Evolutionary conservation across 2,888 invertebrate species (phyloP).

Genomic region (Drosophila longiperda): DNA sequence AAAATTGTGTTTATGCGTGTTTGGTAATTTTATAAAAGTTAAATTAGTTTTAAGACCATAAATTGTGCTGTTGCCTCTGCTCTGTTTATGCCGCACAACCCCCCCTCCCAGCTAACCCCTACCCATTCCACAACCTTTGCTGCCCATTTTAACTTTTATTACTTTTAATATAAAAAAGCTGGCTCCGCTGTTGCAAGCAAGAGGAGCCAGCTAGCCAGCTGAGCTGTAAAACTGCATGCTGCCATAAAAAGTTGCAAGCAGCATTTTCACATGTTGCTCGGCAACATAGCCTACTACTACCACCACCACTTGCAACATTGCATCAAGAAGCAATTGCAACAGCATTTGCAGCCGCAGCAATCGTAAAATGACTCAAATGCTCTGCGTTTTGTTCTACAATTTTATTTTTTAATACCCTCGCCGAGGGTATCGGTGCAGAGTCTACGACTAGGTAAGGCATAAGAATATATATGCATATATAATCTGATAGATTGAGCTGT

Average conservation of each 20-base stretch:
- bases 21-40: conserved; percentile 81
- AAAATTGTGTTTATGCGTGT: conserved; percentile 82
- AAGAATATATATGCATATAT: neutral
- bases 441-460: neutral
- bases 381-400: conserved; percentile 47
- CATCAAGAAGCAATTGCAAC: conserved; percentile 35
- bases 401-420: neutral
- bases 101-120: neutral
- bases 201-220: conserved; percentile 50
- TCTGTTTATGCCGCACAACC: conserved; percentile 8
- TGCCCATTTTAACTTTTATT: conserved; percentile 80
- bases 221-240: conserved; percentile 78
- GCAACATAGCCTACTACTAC: conserved; percentile 37
- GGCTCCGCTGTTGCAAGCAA: conserved; percentile 47
- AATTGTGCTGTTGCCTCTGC: conserved; percentile 60
- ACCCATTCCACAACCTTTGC: conserved; percentile 7
- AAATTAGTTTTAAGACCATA: conserved; percentile 81
- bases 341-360: conserved; percentile 44
- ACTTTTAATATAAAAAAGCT: conserved; percentile 79
- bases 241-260: conserved; percentile 74
- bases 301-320: conserved; percentile 38
- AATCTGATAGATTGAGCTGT: neutral
- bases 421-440: neutral
- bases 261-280: conserved; percentile 62
- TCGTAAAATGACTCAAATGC: conserved; percentile 61